Evolutionary conservation across 1,140 invertebrate species (phyloP).

Genomic region (Saccostrea echinata): DNA sequence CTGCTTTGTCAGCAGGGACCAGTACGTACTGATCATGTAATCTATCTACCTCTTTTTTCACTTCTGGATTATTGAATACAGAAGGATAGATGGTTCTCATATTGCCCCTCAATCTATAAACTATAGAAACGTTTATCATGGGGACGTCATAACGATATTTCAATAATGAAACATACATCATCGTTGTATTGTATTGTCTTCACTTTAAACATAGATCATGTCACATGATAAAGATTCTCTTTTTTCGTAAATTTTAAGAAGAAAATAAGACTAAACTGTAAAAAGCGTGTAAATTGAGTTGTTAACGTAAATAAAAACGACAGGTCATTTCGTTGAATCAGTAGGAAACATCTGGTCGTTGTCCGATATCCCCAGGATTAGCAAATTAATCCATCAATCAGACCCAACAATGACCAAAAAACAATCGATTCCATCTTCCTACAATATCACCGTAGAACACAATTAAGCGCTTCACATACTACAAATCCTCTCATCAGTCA

Average conservation of each 20-base stretch:
- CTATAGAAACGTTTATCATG: too few species aligned
- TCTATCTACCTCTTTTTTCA: too few species aligned
- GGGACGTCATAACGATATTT: too few species aligned
- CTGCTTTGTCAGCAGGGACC: too few species aligned
- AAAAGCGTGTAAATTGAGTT: too few species aligned
- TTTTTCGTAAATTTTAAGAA: neutral
- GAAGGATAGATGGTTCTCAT: too few species aligned
- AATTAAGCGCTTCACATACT: neutral
- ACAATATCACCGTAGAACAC: neutral
- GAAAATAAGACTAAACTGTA: neutral
- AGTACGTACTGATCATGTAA: too few species aligned
- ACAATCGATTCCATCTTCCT: neutral
- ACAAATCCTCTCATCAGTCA: neutral
- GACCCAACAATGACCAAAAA: neutral
- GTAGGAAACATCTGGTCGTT: neutral
- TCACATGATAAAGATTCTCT: neutral
- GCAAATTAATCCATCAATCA: slow-evolving; percentile 18
- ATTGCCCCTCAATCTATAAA: too few species aligned
- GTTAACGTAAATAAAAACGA: neutral
- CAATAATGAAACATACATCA: neutral
- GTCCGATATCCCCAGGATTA: neutral
- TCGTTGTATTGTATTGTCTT: neutral
- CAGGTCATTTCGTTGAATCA: neutral
- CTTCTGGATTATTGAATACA: too few species aligned
- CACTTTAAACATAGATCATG: neutral